Evolutionary conservation across 37 sponge, comb jelly and placozoan genomes (phyloP).

Genomic region (Beroe forskalii): DNA sequence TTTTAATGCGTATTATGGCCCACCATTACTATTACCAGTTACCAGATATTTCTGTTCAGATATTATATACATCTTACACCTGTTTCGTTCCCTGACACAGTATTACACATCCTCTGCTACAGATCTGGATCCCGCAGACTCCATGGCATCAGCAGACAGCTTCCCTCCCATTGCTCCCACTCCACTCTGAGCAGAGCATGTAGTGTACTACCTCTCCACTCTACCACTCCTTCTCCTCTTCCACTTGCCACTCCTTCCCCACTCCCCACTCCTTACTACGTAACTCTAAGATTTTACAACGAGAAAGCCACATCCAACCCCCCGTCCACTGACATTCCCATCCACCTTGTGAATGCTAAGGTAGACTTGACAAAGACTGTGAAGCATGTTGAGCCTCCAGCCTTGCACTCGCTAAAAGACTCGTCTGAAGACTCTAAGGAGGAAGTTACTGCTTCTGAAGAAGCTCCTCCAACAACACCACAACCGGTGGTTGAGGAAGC

Average conservation of each 20-base stretch:
- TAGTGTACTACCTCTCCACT: not conserved
- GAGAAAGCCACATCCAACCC: not conserved
- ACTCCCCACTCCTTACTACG: not conserved
- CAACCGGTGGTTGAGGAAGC: not conserved
- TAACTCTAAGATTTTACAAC: not conserved
- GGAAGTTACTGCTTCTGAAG: not conserved
- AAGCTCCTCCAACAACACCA: not conserved
- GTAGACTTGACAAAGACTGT: constrained; percentile 21
- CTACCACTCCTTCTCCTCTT: not conserved
- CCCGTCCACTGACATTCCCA: not conserved
- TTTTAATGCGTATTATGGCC: too few species aligned
- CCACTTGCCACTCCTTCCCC: not conserved
- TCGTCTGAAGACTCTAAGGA: not conserved
- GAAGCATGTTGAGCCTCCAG: not conserved
- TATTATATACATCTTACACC: too few species aligned
- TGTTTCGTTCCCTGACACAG: too few species aligned
- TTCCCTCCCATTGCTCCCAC: too few species aligned
- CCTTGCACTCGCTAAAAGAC: not conserved
- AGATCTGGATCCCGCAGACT: too few species aligned
- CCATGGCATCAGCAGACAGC: too few species aligned
- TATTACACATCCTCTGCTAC: too few species aligned
- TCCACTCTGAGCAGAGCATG: too few species aligned
- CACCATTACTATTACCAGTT: too few species aligned
- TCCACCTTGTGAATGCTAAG: constrained; percentile 23
- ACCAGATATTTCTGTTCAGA: too few species aligned